A percentile compares a stretch with the other conserved stretches of the same genome.
These are phyloP conservation scores for Anolis carolinensis DNA, from an alignment of 2,113 vertebrate genomes.

Conservation along the genomic window DNA sequence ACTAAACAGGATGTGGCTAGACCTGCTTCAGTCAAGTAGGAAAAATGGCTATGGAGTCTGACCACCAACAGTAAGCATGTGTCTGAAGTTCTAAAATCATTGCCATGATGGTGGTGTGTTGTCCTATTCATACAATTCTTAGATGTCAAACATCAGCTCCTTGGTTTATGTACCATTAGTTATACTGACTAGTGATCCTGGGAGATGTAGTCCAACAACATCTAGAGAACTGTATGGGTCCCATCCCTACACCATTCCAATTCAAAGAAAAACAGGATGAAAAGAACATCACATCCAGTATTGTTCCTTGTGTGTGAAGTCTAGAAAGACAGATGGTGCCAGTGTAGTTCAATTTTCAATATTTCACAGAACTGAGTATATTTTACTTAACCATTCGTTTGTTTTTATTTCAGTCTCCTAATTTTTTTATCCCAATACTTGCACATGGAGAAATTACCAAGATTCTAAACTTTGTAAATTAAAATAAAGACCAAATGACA, in stretches of 20 bases:
- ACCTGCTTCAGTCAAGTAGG: neutral
- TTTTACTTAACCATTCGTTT: constrained; percentile 68
- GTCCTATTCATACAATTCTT: no score
- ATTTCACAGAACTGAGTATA: constrained; percentile 49
- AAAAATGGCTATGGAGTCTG: neutral
- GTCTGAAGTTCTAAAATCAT: constrained; percentile 33
- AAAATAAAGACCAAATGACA: constrained; percentile 37
- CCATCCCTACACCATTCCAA: no score
- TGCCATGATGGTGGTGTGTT: neutral
- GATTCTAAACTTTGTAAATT: constrained; percentile 46
- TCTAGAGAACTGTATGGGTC: no score
- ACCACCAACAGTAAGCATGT: constrained; percentile 28
- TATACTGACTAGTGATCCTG: no score
- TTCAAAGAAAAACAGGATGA: no score
- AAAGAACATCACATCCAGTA: constrained; percentile 18
- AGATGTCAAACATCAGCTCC: no score
- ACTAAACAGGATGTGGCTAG: constrained; percentile 35
- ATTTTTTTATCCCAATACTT: constrained; percentile 49
- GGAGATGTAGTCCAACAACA: no score
- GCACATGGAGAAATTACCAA: constrained; percentile 42
- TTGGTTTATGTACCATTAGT: no score
- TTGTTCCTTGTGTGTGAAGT: constrained; percentile 67
- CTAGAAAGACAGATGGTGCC: constrained; percentile 71
- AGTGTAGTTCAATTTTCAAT: constrained; percentile 66
- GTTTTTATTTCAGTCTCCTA: constrained; percentile 62